A percentile compares a stretch with the other conserved stretches of the same genome.
Evolutionary conservation across 1,140 invertebrate species (phyloP).

Genomic region (Solenopsis invicta): DNA sequence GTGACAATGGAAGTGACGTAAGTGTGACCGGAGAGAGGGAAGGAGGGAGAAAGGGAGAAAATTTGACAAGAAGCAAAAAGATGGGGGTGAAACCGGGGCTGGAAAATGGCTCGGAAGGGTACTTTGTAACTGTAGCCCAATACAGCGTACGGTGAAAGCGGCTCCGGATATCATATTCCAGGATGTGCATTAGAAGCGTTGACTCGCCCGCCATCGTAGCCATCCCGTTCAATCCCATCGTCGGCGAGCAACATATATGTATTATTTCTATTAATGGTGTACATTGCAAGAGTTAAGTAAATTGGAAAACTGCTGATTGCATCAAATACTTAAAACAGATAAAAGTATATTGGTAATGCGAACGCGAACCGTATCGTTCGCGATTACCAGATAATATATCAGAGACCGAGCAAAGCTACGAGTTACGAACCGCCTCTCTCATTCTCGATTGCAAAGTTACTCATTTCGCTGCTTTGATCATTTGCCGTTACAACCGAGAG

Average conservation of each 20-base stretch:
- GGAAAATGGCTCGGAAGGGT: slow-evolving; percentile 50
- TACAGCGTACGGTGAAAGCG: slow-evolving; percentile 34
- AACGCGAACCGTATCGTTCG: background rate
- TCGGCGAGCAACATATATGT: slow-evolving; percentile 5
- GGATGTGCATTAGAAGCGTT: slow-evolving; percentile 50
- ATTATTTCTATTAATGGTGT: background rate
- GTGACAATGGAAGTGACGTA: background rate
- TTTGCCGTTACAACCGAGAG: slow-evolving; percentile 53
- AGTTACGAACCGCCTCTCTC: background rate
- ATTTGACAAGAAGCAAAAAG: slow-evolving; percentile 38
- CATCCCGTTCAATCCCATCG: slow-evolving; percentile 26
- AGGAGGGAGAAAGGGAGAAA: background rate
- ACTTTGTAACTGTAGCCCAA: slow-evolving; percentile 58
- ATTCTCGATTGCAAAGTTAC: slow-evolving; percentile 56
- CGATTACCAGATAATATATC: background rate
- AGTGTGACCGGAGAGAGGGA: background rate
- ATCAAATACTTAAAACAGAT: too few species aligned
- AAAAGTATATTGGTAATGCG: background rate
- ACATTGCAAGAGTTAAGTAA: background rate
- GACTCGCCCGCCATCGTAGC: slow-evolving; percentile 14
- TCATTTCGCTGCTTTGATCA: slow-evolving; percentile 62
- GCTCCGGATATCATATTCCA: slow-evolving; percentile 57
- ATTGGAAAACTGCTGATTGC: background rate
- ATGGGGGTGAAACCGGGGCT: slow-evolving; percentile 24
- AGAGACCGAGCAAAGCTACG: background rate